Conservation (phyloP, 2,888 invertebrate species). For the Vesta saturnalis region DNA sequence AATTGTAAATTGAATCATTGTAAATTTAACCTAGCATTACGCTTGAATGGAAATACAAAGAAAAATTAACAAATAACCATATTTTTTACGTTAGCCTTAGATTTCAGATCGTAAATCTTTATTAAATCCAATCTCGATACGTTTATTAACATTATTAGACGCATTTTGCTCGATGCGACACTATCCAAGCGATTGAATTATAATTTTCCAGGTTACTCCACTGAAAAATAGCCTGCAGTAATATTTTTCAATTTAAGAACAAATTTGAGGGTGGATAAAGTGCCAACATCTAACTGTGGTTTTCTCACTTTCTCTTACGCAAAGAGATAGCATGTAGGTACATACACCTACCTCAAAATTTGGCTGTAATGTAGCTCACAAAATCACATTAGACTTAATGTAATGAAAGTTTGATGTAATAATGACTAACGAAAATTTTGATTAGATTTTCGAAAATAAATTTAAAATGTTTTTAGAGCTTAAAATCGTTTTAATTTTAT, state of each 20-base stretch:
- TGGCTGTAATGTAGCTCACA: background rate
- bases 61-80: too few relatives aligned
- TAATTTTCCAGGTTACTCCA: constrained; percentile 25
- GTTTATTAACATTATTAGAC: too few relatives aligned
- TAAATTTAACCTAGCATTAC: too few relatives aligned
- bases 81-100: too few relatives aligned
- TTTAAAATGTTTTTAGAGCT: background rate
- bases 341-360: background rate
- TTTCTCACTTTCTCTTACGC: constrained; percentile 17
- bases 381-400: constrained; percentile 17
- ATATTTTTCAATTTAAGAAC: constrained; percentile 34
- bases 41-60: too few relatives aligned
- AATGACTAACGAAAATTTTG: background rate
- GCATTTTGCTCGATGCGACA: background rate
- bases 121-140: too few relatives aligned
- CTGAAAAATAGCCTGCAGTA: constrained; percentile 25
- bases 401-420: constrained; percentile 20
- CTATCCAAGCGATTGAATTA: constrained; percentile 27
- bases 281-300: constrained; percentile 12
- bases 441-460: constrained; percentile 7
- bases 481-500: constrained; percentile 14
- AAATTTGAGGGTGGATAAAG: constrained; percentile 23
- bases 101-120: too few relatives aligned
- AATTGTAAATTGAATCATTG: too few relatives aligned
- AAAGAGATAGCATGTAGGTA: background rate